Base-by-base conservation (phyloP, 92 coral and sea anemone species). In the Phenganax subtilis region DNA sequence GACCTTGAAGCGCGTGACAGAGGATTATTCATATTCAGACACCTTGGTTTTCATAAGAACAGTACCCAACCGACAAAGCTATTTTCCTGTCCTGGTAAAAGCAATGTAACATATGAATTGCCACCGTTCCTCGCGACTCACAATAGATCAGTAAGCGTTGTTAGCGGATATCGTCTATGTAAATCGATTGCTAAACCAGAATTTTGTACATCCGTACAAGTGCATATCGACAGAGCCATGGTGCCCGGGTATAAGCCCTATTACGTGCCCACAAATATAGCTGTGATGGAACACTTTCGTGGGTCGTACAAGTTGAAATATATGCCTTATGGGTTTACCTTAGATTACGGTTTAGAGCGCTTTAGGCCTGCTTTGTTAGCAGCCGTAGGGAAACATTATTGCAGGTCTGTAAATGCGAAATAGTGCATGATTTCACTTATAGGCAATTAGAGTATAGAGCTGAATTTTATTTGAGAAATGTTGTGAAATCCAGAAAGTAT, bases 231-330 rank as follows among this genome's bases (percentile, higher is more conserved):
- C 5, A 28, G 80, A 16, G 12, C 12, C 27, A 51, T 75, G 44
- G 10, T 75, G 37, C 80, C 58, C 12, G 62, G 65, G 6, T 75
- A 54, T 56, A 28, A 15, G 10, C 62, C 16, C 12, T 55, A 44
- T 25, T 55, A 31, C 10, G 80, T 75, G 58, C 65, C 80, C 1
- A 28, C 62, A 56, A 31, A 75, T 51, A 14, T 75, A 54, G 80
- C 80, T n/a, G 17, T 75, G n/a, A 10, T 75, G 55, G 29, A 75
- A 55, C 80, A 75, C 29, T 75, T 54, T 55, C 80, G 80, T 9
- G 57, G 55, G 27, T 7, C 16, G 30, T 62, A 75, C 29, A 64
- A 75, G 31, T 31, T 30, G 27, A 75, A 64, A 51, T 75, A 75
- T 30, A 54, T 4, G 51, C 25, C 16, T 10, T 75, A 75, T 29